A percentile compares a stretch with the other conserved stretches of the same genome.
Conservation (phyloP, 2,113 vertebrate genomes). For the Crotalus horridus region DNA sequence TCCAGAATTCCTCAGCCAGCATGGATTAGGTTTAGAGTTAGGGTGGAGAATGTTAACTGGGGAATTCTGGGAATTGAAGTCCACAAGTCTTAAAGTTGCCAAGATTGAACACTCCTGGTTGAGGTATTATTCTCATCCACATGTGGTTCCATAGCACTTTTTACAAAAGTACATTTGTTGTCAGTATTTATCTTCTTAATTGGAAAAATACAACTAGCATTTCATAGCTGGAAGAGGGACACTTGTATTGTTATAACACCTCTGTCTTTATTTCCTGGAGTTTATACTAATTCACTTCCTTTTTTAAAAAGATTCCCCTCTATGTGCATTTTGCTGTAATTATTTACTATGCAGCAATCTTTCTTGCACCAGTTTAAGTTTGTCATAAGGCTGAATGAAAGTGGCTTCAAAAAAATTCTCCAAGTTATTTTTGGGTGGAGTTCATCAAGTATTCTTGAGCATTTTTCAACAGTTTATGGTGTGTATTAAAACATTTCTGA, state of each 20-base stretch:
- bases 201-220: neutral
- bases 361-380: neutral
- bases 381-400: neutral
- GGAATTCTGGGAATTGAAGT: neutral
- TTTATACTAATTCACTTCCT: neutral
- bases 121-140: neutral
- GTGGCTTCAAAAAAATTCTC: neutral
- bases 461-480: neutral
- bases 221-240: neutral
- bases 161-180: neutral
- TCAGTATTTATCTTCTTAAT: neutral
- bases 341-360: neutral
- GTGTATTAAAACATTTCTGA: neutral
- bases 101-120: neutral
- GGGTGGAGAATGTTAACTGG: neutral
- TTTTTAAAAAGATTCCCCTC: neutral
- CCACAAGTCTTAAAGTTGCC: neutral
- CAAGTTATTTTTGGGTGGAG: neutral
- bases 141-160: neutral
- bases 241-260: neutral
- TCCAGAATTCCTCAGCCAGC: neutral
- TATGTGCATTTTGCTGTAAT: neutral
- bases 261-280: neutral
- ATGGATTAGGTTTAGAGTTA: neutral
- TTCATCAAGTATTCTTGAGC: neutral